Conservation (phyloP, 2,888 invertebrate species). For the Tipula vernalis region DNA sequence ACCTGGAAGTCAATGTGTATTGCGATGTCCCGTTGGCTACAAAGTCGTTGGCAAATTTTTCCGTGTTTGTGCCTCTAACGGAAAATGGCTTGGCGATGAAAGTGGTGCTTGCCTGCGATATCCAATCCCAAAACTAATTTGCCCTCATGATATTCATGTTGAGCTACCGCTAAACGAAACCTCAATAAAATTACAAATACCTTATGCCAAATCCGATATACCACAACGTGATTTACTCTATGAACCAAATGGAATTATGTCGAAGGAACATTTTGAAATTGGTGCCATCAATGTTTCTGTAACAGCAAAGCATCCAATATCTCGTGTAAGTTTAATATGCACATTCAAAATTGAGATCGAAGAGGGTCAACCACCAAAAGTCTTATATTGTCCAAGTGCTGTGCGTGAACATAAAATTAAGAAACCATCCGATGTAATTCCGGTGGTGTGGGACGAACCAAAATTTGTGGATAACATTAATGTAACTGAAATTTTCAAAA, state of each 20-base stretch:
- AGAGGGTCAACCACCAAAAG: conserved; percentile 38
- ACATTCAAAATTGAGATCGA: conserved; percentile 17
- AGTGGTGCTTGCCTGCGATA: conserved; percentile 38
- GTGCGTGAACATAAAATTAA: conserved; percentile 21
- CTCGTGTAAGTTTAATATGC: conserved; percentile 26
- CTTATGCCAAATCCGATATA: conserved; percentile 40
- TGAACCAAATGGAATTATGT: conserved; percentile 39
- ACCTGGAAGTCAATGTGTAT: conserved; percentile 37
- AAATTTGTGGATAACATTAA: conserved; percentile 38
- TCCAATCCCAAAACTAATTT: conserved; percentile 39
- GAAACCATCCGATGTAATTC: conserved; percentile 19
- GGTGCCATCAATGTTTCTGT: conserved; percentile 39
- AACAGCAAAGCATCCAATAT: conserved; percentile 37
- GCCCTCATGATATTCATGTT: conserved; percentile 38
- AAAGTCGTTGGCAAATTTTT: conserved; percentile 36
- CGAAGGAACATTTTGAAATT: conserved; percentile 36
- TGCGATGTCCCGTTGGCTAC: conserved; percentile 32
- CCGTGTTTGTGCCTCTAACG: conserved; percentile 34
- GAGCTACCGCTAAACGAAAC: conserved; percentile 35
- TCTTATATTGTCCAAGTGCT: conserved; percentile 35
- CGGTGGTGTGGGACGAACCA: conserved; percentile 37
- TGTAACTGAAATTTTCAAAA: conserved; percentile 33
- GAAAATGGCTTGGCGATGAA: conserved; percentile 36
- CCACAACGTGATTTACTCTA: conserved; percentile 39
- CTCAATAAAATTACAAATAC: conserved; percentile 37